A percentile compares a stretch with the other conserved stretches of the same genome.
Evolutionary conservation across 1,140 invertebrate genomes (phyloP).

Genomic region (Pseudomyrmex concolor): DNA sequence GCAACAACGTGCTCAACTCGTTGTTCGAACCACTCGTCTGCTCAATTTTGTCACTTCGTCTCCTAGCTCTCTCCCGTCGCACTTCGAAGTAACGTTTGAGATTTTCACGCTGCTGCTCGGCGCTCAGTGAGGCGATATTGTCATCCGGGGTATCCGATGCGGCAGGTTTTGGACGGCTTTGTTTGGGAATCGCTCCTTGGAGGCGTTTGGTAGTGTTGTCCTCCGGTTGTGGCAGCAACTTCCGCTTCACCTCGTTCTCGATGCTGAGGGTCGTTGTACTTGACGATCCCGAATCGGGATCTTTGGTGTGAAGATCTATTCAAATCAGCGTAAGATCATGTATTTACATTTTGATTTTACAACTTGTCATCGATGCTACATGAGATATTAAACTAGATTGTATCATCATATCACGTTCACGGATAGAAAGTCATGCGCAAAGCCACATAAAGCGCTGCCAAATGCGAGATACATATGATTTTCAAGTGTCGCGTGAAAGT

Average conservation of each 20-base stretch:
- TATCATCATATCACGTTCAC: not conserved
- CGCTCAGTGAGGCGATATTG: slow-evolving; percentile 44
- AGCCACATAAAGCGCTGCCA: slow-evolving; percentile 20
- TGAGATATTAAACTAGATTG: not conserved
- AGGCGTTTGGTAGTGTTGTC: slow-evolving; percentile 81
- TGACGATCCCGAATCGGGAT: slow-evolving; percentile 85
- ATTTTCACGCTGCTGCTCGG: slow-evolving; percentile 49
- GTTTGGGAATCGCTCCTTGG: slow-evolving; percentile 91
- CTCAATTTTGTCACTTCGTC: slow-evolving; percentile 82
- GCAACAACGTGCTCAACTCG: slow-evolving; percentile 87
- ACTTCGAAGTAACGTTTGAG: slow-evolving; percentile 83
- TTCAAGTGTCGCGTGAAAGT: not conserved
- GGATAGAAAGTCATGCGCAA: slow-evolving; percentile 16
- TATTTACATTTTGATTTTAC: not conserved
- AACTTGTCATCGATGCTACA: not conserved
- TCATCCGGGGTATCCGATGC: slow-evolving; percentile 57
- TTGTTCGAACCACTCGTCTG: slow-evolving; percentile 87
- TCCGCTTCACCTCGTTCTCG: slow-evolving; percentile 85
- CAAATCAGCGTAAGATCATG: not conserved
- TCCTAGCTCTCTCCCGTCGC: slow-evolving; percentile 81
- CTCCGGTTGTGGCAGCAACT: slow-evolving; percentile 78
- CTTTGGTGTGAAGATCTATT: slow-evolving; percentile 82
- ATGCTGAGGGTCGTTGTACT: slow-evolving; percentile 86
- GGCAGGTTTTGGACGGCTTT: slow-evolving; percentile 80
- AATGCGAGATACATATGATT: not conserved